phyloP scores from a whole-genome alignment of 2,797 vertebrate genomes.

The Okamejei kenojei region DNA sequence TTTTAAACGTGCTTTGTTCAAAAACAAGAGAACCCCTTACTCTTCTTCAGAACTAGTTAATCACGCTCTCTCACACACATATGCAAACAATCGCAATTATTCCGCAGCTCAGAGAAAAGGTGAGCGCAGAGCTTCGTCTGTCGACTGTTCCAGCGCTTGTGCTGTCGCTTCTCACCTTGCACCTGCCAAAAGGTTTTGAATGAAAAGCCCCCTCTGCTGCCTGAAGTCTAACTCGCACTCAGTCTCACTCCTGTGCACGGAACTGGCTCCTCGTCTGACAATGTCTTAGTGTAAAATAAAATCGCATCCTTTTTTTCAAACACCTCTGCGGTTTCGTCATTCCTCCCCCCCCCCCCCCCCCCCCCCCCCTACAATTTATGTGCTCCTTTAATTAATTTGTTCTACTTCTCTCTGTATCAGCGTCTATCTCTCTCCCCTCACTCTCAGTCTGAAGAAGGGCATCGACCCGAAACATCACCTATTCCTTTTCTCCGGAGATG shows the following conservation, averaged over 20 bases:
- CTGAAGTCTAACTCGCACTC: background rate
- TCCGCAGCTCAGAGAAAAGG: background rate
- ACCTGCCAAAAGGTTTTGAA: background rate
- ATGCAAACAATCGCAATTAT: background rate
- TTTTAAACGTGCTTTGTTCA: background rate
- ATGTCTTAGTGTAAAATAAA: background rate
- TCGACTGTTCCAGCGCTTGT: background rate
- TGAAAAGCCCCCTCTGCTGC: background rate
- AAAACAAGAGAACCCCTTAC: background rate
- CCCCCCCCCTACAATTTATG: background rate
- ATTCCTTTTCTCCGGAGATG: too few species aligned
- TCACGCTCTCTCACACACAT: background rate
- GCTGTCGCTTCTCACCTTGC: background rate
- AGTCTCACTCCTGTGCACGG: background rate
- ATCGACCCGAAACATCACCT: too few species aligned
- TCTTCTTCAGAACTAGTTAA: background rate
- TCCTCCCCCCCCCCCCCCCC: background rate
- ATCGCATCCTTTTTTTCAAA: constrained; percentile 18
- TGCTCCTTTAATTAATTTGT: background rate
- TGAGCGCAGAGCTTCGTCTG: background rate
- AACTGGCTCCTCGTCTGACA: background rate
- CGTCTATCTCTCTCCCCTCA: too few species aligned
- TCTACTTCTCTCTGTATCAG: too few species aligned
- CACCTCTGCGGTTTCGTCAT: background rate
- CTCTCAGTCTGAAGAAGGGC: too few species aligned